A percentile compares a stretch with the other conserved stretches of the same genome.
These are phyloP conservation scores for Marisa cornuarietis DNA, from an alignment of 1,140 invertebrate genomes.

Conservation along the genomic window DNA sequence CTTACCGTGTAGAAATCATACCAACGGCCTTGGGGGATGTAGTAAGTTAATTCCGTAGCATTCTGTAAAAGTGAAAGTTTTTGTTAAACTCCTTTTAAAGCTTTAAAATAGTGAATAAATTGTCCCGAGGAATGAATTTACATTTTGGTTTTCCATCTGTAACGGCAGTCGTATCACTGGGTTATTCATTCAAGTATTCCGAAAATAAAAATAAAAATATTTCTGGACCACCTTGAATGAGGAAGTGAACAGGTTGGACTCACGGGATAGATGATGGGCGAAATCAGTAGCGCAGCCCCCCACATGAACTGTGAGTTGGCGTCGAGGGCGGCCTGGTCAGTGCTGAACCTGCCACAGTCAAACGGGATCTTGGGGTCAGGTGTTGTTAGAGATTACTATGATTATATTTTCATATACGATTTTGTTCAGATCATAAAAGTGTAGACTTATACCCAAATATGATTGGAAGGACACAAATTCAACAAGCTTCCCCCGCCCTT, in stretches of 20 bases:
- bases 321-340: slow-evolving; percentile 44
- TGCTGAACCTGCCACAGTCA: slow-evolving; percentile 50
- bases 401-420: neutral
- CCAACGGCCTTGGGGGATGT: slow-evolving; percentile 63
- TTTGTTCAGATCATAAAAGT: neutral
- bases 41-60: slow-evolving; percentile 42
- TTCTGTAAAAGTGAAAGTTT: slow-evolving; percentile 19
- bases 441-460: no score
- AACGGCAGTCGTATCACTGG: neutral
- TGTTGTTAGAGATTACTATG: no score
- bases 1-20: slow-evolving; percentile 64
- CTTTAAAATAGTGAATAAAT: neutral
- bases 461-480: no score
- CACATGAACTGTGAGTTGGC: slow-evolving; percentile 59
- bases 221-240: neutral
- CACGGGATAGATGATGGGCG: slow-evolving; percentile 56
- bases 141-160: neutral
- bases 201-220: no score
- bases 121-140: neutral
- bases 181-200: neutral
- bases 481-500: neutral
- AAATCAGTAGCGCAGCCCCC: slow-evolving; percentile 59
- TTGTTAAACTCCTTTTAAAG: neutral
- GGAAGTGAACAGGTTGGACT: neutral
- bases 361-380: neutral